phyloP scores from a whole-genome alignment of 2,113 vertebrate species.

The Macquaria ambigua region DNA sequence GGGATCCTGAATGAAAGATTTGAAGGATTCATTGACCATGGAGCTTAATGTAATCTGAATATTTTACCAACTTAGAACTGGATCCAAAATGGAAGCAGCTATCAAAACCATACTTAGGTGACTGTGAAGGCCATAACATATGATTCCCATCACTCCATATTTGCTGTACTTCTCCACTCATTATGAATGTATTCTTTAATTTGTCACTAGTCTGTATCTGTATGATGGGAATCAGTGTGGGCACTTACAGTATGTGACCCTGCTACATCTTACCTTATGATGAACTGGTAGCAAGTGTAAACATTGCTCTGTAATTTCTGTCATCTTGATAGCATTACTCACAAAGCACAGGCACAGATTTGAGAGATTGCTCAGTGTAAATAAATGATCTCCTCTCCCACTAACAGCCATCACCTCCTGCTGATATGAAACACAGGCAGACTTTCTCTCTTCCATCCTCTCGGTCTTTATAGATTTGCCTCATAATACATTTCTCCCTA shows the following conservation, averaged over 20 bases:
- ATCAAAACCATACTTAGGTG: too few species aligned
- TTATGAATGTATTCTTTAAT: too few species aligned
- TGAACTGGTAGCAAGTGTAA: background rate
- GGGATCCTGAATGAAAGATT: too few species aligned
- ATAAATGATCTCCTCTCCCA: conserved; percentile 13
- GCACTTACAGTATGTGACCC: background rate
- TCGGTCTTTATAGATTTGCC: conserved; percentile 35
- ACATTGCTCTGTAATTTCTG: conserved; percentile 6
- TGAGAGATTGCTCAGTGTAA: conserved; percentile 2
- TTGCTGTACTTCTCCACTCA: too few species aligned
- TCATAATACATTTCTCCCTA: conserved; percentile 38
- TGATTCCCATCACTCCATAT: too few species aligned
- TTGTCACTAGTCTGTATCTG: too few species aligned
- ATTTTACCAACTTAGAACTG: too few species aligned
- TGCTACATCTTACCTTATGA: background rate
- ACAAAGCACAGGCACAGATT: background rate
- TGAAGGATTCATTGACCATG: too few species aligned
- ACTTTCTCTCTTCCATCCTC: conserved; percentile 10
- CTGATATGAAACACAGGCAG: conserved; percentile 24
- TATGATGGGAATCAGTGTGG: too few species aligned
- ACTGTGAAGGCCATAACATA: too few species aligned
- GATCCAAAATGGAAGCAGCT: too few species aligned
- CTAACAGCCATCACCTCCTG: conserved; percentile 25
- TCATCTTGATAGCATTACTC: conserved; percentile 1
- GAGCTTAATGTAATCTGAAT: too few species aligned